Percentiles rank a stretch among this genome's conserved stretches.
Conservation (phyloP, 2,113 vertebrate species). For the Scytalopus superciliaris region DNA sequence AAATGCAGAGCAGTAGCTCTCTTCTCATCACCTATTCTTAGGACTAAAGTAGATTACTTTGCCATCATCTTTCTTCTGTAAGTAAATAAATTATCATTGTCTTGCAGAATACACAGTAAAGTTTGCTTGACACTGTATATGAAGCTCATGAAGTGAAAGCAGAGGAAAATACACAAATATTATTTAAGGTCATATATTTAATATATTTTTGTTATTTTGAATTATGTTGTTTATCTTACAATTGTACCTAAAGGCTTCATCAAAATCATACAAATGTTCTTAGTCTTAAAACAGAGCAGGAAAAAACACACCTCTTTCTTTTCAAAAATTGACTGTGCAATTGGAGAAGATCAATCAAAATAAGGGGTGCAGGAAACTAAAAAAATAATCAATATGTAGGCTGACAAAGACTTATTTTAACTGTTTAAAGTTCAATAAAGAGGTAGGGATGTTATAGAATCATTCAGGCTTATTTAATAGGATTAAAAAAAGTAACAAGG, state of each 20-base stretch:
- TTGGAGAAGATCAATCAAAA: not conserved
- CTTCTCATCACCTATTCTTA: not conserved
- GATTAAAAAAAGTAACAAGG: not conserved
- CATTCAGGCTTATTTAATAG: not conserved
- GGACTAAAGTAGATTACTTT: not conserved
- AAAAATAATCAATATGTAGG: not conserved
- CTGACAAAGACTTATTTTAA: not conserved
- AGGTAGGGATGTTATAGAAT: not conserved
- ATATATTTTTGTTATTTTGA: not conserved
- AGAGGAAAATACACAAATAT: not conserved
- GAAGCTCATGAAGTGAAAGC: not conserved
- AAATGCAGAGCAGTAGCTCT: not conserved
- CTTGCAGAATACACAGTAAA: not conserved
- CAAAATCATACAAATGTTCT: not conserved
- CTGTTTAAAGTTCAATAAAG: not conserved
- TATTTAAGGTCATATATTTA: not conserved
- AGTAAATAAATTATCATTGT: not conserved
- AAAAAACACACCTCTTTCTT: accelerated
- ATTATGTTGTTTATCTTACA: not conserved
- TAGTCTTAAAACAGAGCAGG: not conserved
- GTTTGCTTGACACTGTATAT: not conserved
- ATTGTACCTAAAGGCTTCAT: not conserved
- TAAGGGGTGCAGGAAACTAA: not conserved
- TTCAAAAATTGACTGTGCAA: not conserved
- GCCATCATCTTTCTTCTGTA: not conserved